These are phyloP conservation scores for Leptinotarsa defecta DNA, from an alignment of 1,140 invertebrate species.

Conservation along the genomic window DNA sequence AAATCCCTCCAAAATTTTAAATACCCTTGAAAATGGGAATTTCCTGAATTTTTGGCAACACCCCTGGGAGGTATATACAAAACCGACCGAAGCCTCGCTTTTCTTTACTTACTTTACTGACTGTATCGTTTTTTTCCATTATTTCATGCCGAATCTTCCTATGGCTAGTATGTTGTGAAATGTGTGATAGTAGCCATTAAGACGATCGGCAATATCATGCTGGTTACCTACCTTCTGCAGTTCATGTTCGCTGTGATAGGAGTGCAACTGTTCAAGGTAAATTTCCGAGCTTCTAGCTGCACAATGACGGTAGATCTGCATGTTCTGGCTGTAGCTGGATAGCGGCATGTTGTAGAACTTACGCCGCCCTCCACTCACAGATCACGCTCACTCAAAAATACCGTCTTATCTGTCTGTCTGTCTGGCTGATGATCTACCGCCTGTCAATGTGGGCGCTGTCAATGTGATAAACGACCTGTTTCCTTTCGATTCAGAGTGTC, in stretches of 20 bases:
- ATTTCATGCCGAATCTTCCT: conserved; percentile 51
- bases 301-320: conserved; percentile 51
- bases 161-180: conserved; percentile 92
- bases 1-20: no score
- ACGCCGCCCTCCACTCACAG: conserved; percentile 43
- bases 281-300: conserved; percentile 50
- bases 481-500: conserved; percentile 11
- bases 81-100: conserved; percentile 40
- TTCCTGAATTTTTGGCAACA: not conserved
- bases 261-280: conserved; percentile 99
- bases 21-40: not conserved
- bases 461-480: conserved; percentile 29
- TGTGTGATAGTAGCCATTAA: conserved; percentile 99
- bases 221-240: conserved; percentile 98
- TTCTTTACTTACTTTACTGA: conserved; percentile 46
- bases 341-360: conserved; percentile 38
- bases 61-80: conserved; percentile 28
- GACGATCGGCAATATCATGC: conserved; percentile 98
- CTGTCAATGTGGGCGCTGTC: conserved; percentile 45
- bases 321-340: conserved; percentile 51
- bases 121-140: conserved; percentile 51
- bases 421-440: conserved; percentile 46
- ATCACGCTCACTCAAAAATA: conserved; percentile 37
- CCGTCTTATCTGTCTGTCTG: conserved; percentile 33
- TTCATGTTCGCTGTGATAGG: conserved; percentile 99